Conservation (phyloP, 2,888 invertebrate species). For the Drosophila suboccidentalis region DNA sequence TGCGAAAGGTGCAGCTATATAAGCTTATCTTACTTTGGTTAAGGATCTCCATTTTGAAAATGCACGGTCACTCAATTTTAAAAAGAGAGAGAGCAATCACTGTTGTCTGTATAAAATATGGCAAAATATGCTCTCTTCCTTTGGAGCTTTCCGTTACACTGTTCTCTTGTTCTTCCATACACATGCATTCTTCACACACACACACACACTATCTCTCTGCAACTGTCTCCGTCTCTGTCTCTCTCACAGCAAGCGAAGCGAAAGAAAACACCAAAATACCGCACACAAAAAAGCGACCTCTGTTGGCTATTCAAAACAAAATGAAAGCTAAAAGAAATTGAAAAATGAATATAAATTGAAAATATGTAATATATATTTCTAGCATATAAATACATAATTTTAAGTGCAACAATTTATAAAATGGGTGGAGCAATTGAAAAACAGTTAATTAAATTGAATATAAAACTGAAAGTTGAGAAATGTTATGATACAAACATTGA, state of each 20-base stretch:
- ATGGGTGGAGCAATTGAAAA: slow-evolving; percentile 85
- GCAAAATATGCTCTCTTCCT: neutral
- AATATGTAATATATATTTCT: slow-evolving; percentile 67
- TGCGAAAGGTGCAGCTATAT: neutral
- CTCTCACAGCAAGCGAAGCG: slow-evolving; percentile 49
- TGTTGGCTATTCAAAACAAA: slow-evolving; percentile 40
- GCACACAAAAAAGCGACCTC: slow-evolving; percentile 44
- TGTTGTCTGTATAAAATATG: too few relatives aligned
- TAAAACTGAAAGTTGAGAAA: slow-evolving; percentile 20
- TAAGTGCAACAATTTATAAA: slow-evolving; percentile 78
- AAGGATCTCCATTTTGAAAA: too few relatives aligned
- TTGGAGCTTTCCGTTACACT: neutral
- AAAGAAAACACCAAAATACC: slow-evolving; percentile 7
- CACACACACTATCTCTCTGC: slow-evolving; percentile 10
- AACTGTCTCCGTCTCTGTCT: neutral
- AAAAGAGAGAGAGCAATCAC: too few relatives aligned
- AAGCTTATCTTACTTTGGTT: neutral
- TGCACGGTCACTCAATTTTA: too few relatives aligned
- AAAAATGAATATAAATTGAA: slow-evolving; percentile 17
- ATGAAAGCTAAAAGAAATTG: neutral
- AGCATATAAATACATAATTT: slow-evolving; percentile 72
- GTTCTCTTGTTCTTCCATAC: neutral
- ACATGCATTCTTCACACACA: slow-evolving; percentile 5
- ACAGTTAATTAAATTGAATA: slow-evolving; percentile 5
- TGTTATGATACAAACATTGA: slow-evolving; percentile 42